Base-by-base conservation (phyloP, 2,888 invertebrate genomes). In the Homarus gammarus region DNA sequence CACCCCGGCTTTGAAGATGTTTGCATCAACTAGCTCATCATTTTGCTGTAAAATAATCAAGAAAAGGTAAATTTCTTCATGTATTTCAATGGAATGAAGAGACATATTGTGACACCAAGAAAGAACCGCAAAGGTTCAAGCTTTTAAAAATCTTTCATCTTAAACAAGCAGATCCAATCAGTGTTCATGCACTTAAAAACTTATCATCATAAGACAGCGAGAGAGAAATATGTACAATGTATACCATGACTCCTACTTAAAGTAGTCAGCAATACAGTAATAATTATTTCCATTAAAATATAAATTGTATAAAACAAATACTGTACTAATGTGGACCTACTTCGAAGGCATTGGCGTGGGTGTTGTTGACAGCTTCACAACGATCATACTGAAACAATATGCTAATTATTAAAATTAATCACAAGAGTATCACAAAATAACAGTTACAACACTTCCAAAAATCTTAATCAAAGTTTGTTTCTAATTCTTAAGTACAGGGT, bases 1-100 rank as follows among this genome's bases (percentile, higher is more conserved):
- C 64, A 96, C 95, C 2, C 96, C 97, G 72, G 96, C 96, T 93
- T 96, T 96, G 93, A 96, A 96, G 36, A 97, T 51, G 94, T 96
- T 96, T 0, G 96, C 96, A 44, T 95, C 94, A 6, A 96, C 95
- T 1, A 93, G 93, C 0, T 95, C 94, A 15, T 95, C 94, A 75
- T 95, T 93, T 91, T 95, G 94, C 93, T 94, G 92, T 91, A 82
- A 40, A 33, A 49, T 33, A 61, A 88, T 49, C 6, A 38, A 15
- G 10, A 18, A 61, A 15, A 12, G 5, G 44, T 44, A 18, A 56
- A 31, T 38, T 27, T 56, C 56, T 56, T 56, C 12, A 70, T 22
- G 18, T 18, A 10, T 70, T 18, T 12, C 56, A 56, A 15, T 12
- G 18, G 56, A 56, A 56, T 40, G 12, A 78, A 38, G 40, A 15